phyloP scores from a whole-genome alignment of 2,113 vertebrate genomes.

The Serranochromis macrocephalus region DNA sequence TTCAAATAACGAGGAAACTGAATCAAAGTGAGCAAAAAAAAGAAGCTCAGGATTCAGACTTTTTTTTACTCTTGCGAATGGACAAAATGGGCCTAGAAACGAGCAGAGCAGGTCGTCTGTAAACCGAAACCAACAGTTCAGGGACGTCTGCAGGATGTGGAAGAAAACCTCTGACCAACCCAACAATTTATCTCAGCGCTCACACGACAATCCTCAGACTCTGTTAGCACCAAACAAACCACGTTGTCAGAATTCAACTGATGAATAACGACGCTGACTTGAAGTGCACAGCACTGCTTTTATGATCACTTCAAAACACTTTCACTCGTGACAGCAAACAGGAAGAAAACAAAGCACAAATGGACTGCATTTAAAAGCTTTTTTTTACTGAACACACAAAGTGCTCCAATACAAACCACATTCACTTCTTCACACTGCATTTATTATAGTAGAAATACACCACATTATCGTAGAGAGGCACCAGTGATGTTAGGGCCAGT shows the following conservation, averaged over 20 bases:
- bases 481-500: not conserved
- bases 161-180: not conserved
- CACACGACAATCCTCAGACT: not conserved
- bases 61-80: not conserved
- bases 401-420: not conserved
- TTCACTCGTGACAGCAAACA: not conserved
- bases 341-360: fast-evolving
- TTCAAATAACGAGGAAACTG: not conserved
- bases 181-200: not conserved
- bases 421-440: not conserved
- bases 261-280: not conserved
- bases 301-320: not conserved
- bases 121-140: not conserved
- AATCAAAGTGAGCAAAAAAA: fast-evolving
- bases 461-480: fast-evolving
- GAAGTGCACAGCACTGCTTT: not conserved
- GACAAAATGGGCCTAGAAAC: not conserved
- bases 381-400: not conserved
- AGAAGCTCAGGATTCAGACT: not conserved
- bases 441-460: fast-evolving
- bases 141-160: fast-evolving
- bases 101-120: not conserved
- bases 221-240: not conserved
- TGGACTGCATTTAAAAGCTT: not conserved
- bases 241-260: not conserved